These are phyloP conservation scores for Charadrius vociferus DNA, from an alignment of 2,113 vertebrate species.

Conservation along the genomic window DNA sequence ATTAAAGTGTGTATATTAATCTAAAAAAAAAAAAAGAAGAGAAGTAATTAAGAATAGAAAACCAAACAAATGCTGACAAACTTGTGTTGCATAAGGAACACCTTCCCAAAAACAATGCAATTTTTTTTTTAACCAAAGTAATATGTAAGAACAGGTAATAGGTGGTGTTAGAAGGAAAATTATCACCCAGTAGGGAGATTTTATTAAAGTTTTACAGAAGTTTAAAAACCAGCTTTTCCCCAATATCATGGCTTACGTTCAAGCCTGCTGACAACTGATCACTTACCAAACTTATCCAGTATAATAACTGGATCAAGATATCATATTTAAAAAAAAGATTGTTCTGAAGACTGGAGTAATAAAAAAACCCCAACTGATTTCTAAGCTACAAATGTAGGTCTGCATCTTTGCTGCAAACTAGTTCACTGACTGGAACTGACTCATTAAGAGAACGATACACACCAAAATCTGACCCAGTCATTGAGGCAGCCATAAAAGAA, in stretches of 20 bases:
- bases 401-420: neutral
- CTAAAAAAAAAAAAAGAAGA: neutral
- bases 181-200: neutral
- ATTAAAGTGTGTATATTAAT: neutral
- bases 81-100: neutral
- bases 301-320: neutral
- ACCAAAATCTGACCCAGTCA: neutral
- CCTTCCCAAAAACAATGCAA: neutral
- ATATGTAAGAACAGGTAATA: neutral
- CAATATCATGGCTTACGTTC: neutral
- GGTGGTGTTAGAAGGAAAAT: neutral
- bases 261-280: neutral
- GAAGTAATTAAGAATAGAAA: neutral
- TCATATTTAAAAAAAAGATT: neutral
- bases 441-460: neutral
- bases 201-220: neutral
- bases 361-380: no score
- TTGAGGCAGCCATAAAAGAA: neutral
- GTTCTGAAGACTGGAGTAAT: neutral
- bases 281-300: neutral
- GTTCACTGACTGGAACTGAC: neutral
- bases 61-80: neutral
- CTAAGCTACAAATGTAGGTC: neutral
- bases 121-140: neutral
- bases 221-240: neutral